Percentiles rank a stretch among this genome's conserved stretches.
phyloP scores from a whole-genome alignment of 2,888 invertebrate genomes.

The Blastobasis adustella region DNA sequence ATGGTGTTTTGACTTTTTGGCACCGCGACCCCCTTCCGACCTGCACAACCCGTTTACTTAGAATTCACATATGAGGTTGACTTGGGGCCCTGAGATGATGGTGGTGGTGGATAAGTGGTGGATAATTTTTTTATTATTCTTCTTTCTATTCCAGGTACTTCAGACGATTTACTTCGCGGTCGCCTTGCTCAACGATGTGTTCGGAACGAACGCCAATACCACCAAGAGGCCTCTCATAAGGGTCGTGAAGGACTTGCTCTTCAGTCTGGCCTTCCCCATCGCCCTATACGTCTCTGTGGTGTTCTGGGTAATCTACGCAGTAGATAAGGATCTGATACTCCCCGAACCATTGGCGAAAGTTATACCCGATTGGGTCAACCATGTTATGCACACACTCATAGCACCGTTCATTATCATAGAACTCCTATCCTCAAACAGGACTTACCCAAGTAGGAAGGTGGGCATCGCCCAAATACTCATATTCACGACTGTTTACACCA shows the following conservation, averaged over 20 bases:
- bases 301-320: constrained; percentile 89
- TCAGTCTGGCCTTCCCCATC: constrained; percentile 82
- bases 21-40: too few relatives aligned
- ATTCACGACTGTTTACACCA: constrained; percentile 79
- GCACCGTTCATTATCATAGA: constrained; percentile 85
- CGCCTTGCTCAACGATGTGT: constrained; percentile 82
- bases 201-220: constrained; percentile 79
- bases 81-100: too few relatives aligned
- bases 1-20: too few relatives aligned
- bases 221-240: constrained; percentile 77
- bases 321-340: constrained; percentile 91
- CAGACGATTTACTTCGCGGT: constrained; percentile 85
- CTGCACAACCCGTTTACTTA: too few relatives aligned
- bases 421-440: constrained; percentile 79
- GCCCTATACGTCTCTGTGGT: constrained; percentile 87
- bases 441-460: constrained; percentile 79
- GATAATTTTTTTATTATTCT: background rate
- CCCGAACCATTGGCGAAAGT: constrained; percentile 85
- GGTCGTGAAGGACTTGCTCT: constrained; percentile 77
- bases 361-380: constrained; percentile 92
- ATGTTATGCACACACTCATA: constrained; percentile 89
- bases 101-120: too few relatives aligned
- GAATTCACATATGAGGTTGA: too few relatives aligned
- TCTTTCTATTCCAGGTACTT: constrained; percentile 74
- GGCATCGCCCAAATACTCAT: constrained; percentile 74